Percentiles rank a stretch among this genome's conserved stretches.
Conservation (phyloP, 2,113 vertebrate species). For the Aix galericulata region DNA sequence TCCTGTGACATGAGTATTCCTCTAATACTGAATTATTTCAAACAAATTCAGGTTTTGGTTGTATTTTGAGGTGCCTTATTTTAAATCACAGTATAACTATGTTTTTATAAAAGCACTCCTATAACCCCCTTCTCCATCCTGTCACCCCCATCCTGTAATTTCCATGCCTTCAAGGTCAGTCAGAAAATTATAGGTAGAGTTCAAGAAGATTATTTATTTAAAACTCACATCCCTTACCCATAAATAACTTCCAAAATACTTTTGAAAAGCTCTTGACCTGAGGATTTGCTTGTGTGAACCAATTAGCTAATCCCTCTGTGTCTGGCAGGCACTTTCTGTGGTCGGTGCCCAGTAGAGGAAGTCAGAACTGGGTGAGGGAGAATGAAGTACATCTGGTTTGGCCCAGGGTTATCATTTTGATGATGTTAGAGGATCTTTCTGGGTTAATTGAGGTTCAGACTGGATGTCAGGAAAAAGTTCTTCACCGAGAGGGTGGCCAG, state of each 20-base stretch:
- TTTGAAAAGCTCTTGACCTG: neutral
- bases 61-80: neutral
- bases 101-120: neutral
- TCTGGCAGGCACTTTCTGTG: neutral
- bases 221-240: neutral
- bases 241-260: neutral
- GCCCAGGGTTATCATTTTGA: neutral
- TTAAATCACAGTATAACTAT: neutral
- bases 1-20: neutral
- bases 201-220: neutral
- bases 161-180: neutral
- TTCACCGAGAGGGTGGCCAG: neutral
- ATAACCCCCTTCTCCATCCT: neutral
- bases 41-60: neutral
- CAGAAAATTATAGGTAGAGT: neutral
- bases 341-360: neutral
- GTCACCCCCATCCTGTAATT: neutral
- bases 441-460: neutral
- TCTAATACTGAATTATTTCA: neutral
- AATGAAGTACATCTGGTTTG: neutral
- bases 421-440: neutral
- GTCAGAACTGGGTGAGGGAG: neutral
- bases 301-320: neutral
- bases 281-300: neutral
- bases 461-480: neutral